These are phyloP conservation scores for Elephantulus edwardii DNA, from an alignment of 2,113 vertebrate species.

Conservation along the genomic window DNA sequence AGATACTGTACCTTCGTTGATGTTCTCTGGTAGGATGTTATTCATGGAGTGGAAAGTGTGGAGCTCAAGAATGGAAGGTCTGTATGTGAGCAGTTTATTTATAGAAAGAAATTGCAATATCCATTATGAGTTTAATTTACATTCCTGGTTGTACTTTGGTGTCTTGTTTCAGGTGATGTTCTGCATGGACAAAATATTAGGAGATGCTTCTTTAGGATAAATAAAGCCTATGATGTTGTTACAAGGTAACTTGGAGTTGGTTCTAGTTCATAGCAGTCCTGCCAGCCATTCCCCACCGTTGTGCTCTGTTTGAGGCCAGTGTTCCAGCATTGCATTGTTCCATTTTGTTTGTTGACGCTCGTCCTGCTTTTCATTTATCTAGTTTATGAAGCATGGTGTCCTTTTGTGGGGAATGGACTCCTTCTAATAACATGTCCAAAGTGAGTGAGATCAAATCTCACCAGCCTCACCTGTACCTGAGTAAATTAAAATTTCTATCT, in stretches of 20 bases:
- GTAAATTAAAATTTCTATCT: not conserved
- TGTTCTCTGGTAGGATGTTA: not conserved
- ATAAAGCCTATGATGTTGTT: too few relatives aligned
- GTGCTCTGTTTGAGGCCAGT: too few relatives aligned
- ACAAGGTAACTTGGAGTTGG: too few relatives aligned
- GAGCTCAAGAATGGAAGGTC: not conserved
- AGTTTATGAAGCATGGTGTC: too few relatives aligned
- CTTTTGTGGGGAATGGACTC: too few relatives aligned
- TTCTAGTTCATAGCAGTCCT: too few relatives aligned
- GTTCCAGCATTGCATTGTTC: too few relatives aligned
- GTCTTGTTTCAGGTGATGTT: not conserved
- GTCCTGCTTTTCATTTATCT: too few relatives aligned
- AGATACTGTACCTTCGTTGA: not conserved
- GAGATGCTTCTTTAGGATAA: not conserved
- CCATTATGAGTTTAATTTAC: not conserved
- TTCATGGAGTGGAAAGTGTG: not conserved
- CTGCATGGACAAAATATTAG: not conserved
- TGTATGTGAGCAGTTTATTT: not conserved
- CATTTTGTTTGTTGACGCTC: too few relatives aligned
- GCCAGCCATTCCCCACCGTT: too few relatives aligned
- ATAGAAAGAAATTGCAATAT: not conserved
- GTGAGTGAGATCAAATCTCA: too few relatives aligned
- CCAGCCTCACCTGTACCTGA: not conserved
- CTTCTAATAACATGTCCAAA: too few relatives aligned
- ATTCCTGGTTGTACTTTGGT: slow-evolving; percentile 29